Base-by-base conservation (phyloP, 2,888 invertebrate species). In the Mesorhabditis belari region DNA sequence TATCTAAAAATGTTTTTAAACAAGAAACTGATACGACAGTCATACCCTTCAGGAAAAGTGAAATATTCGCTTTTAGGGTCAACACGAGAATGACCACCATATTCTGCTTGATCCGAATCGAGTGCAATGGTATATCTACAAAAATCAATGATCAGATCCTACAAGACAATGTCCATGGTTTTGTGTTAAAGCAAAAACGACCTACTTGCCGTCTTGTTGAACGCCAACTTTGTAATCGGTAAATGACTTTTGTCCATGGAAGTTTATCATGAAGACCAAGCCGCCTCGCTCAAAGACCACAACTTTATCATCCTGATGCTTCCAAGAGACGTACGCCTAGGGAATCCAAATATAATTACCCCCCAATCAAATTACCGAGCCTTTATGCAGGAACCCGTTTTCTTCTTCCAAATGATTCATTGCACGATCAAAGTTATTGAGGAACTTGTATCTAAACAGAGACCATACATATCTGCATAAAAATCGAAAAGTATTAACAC, bases 231-330 rank as follows among this genome's bases (percentile, higher is more conserved):
- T 83, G 83, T 99, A 99, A 82, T 93, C 93, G 0, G 91, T 87
- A 84, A 91, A 99, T 83, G 95, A 95, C 83, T 91, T 88, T 24
- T 83, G 86, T 0, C 91, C 86, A 83, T 99, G 91, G 83, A 99
- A 95, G 85, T 99, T 99, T 83, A 99, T 92, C 27, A 91, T 88
- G 83, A 96, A 96, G 28, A 94, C 85, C 19, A 94, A 84, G 1
- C 89, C 89, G 24, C 89, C 92, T 71, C 96, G 87, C 83, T 99
- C 98, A 82, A 92, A 96, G 17, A 88, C 90, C 29, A 99, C 86
- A 50, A 94, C 87, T 84, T 96, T 98, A 84, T 99, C 98, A 51
- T 87, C 89, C 76, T 96, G 88, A 81, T 99, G 93, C 82, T 96
- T 98, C 85, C 91, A 90, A 65, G 92, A 92, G 0, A 96, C 90